These are phyloP conservation scores for Lithophane socia DNA, from an alignment of 2,888 invertebrate species.

Conservation along the genomic window DNA sequence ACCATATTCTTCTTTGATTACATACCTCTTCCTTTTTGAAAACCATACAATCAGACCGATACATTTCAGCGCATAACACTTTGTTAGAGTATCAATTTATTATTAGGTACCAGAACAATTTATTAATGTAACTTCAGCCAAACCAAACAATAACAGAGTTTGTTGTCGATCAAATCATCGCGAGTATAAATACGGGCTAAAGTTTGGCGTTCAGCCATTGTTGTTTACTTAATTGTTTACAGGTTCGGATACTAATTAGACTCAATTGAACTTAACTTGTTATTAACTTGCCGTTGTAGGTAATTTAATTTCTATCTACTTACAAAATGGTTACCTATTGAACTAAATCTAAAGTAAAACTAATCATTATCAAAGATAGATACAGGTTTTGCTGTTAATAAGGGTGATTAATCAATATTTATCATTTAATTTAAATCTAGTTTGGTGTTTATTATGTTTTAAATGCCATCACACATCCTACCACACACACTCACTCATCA, in stretches of 20 bases:
- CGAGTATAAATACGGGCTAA: conserved; percentile 28
- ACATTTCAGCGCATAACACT: not conserved
- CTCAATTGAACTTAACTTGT: conserved; percentile 13
- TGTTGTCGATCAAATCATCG: conserved; percentile 14
- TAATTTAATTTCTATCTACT: not conserved
- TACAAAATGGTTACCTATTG: not conserved
- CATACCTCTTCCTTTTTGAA: not conserved
- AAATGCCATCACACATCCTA: too few species aligned
- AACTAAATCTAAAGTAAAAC: not conserved
- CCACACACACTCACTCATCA: too few species aligned
- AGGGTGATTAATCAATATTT: not conserved
- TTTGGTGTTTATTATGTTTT: not conserved
- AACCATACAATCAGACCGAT: not conserved
- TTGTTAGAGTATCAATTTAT: not conserved
- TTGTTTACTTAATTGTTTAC: conserved; percentile 11
- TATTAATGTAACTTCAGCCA: conserved; percentile 4
- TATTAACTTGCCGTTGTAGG: not conserved
- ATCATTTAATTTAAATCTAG: not conserved
- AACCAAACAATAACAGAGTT: conserved; percentile 22
- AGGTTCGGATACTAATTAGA: conserved; percentile 21
- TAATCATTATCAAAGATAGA: not conserved
- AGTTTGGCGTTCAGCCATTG: conserved; percentile 27
- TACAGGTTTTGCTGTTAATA: not conserved
- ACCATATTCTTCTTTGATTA: not conserved
- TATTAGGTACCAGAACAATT: conserved; percentile 1